Conservation (phyloP, 1,140 invertebrate genomes). For the Onthophagus taurus region DNA sequence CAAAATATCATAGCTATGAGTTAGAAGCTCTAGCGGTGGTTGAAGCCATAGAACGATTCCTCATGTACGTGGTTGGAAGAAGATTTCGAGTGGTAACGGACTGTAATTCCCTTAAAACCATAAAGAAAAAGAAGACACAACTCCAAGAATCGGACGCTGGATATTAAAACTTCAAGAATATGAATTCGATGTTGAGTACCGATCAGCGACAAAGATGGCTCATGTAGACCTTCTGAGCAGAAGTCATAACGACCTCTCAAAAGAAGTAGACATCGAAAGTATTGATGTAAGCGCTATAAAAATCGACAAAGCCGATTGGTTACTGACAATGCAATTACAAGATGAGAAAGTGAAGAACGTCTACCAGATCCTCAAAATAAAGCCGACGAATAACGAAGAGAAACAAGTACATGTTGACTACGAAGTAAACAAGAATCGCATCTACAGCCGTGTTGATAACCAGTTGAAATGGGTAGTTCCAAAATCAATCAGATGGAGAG, state of each 20-base stretch:
- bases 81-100: slow-evolving; percentile 24
- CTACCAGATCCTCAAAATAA: background rate
- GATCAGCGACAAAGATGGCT: slow-evolving; percentile 23
- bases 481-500: background rate
- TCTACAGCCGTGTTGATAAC: background rate
- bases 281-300: background rate
- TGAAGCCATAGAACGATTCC: background rate
- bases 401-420: background rate
- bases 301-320: slow-evolving; percentile 6
- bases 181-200: slow-evolving; percentile 25
- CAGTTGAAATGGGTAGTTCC: slow-evolving; percentile 2
- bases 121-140: slow-evolving; percentile 22
- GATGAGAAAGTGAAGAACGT: background rate
- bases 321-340: background rate
- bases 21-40: slow-evolving; percentile 1
- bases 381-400: background rate
- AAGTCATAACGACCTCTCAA: background rate
- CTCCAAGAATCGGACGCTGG: slow-evolving; percentile 29
- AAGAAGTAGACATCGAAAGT: background rate
- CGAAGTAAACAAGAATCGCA: background rate
- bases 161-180: slow-evolving; percentile 28
- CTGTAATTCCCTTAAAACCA: slow-evolving; percentile 23
- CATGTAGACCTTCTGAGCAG: slow-evolving; percentile 32
- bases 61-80: background rate
- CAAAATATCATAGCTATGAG: background rate